These are phyloP conservation scores for Drosophila tanythrix DNA, from an alignment of 2,888 invertebrate genomes.

Conservation along the genomic window DNA sequence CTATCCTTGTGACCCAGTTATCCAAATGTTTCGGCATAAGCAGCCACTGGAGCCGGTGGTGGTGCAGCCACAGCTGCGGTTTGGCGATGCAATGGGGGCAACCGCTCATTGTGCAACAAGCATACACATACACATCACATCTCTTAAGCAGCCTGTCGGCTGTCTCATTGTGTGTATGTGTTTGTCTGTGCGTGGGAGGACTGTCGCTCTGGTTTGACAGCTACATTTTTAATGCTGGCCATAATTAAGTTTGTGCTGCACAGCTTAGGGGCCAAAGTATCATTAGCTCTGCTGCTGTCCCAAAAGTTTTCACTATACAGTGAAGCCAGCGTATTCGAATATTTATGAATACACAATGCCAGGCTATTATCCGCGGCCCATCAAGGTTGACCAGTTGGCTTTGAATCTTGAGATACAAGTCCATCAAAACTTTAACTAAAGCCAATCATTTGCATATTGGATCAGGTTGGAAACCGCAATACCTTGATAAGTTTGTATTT, in stretches of 20 bases:
- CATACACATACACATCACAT: constrained; percentile 40
- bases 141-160: constrained; percentile 57
- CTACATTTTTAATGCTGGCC: constrained; percentile 76
- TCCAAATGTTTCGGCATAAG: constrained; percentile 69
- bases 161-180: constrained; percentile 17
- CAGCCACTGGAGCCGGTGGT: constrained; percentile 36
- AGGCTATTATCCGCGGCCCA: constrained; percentile 35
- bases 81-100: constrained; percentile 14
- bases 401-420: background rate
- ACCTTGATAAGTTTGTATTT: background rate
- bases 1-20: constrained; percentile 78
- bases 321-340: constrained; percentile 24
- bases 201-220: constrained; percentile 71
- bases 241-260: constrained; percentile 75
- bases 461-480: background rate
- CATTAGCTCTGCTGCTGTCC: constrained; percentile 31
- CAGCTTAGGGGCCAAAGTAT: constrained; percentile 51
- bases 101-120: constrained; percentile 54
- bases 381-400: constrained; percentile 43
- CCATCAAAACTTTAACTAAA: constrained; percentile 19
- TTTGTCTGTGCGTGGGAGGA: constrained; percentile 5
- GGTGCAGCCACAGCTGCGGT: constrained; percentile 40
- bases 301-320: constrained; percentile 26
- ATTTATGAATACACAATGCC: constrained; percentile 42
- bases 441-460: constrained; percentile 34